Evolutionary conservation across 2,888 invertebrate genomes (phyloP), one percentile per base, ranked within the genome.

Genomic region (Abscondita cerata): DNA sequence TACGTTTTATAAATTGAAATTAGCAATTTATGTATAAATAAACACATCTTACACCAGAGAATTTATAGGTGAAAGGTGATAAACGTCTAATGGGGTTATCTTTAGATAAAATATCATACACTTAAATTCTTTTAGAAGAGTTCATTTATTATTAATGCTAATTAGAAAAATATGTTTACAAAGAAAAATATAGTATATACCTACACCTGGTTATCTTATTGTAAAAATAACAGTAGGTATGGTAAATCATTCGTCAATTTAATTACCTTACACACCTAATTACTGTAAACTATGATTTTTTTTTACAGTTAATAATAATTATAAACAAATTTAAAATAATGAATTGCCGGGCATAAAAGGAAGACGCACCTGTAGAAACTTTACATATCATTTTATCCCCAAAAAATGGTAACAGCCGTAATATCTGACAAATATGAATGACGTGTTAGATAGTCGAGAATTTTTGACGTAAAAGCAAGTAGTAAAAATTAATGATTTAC

Each of bases 191-290:
- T 44, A 19, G 19, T n/a, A n/a, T 18, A 44, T 44, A 18, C 44
- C 16, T 18, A 44, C 44, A 44, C 19, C 18, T 44, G 44, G 18
- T 18, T 15, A 18, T 18, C 18, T 44, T 44, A 44, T 44, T 44
- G 44, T 44, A 44, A 44, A 44, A 44, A 44, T 44, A 44, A 18
- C 44, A 44, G 44, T 44, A 44, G 44, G 44, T 44, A 44, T 18
- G 44, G n/a, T 44, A 16, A 44, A 44, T 44, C 44, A 44, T 44
- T 44, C 44, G 44, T 44, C 44, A 44, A 15, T 18, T 44, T 44
- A 44, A 44, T 44, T 44, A 44, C 18, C 18, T 18, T 11, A 44
- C 44, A 44, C 44, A 19, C 11, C 18, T 18, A 19, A 44, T 18
- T 44, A 44, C 44, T 44, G 44, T 44, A 44, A 44, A 19, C 19